A percentile compares a stretch with the other conserved stretches of the same genome.
These are phyloP conservation scores for Orchestes rusci DNA, from an alignment of 2,888 invertebrate genomes.

Conservation along the genomic window DNA sequence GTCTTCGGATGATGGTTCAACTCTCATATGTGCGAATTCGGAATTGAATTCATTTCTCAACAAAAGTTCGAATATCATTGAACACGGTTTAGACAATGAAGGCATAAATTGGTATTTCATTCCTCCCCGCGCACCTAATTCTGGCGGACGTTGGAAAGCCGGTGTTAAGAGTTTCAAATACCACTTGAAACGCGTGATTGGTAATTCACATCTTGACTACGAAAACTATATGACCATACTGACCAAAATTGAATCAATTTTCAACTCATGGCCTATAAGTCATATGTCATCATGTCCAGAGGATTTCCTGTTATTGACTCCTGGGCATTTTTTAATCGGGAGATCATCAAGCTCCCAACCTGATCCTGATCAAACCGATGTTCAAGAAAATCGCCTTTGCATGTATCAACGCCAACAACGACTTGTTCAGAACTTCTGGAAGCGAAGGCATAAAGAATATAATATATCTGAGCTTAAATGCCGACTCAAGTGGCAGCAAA, in stretches of 20 bases:
- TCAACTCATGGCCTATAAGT: not conserved
- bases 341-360: not conserved
- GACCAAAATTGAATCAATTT: not conserved
- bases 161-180: no score
- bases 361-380: not conserved
- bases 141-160: not conserved
- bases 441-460: no score
- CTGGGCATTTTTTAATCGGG: not conserved
- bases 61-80: no score
- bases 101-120: no score
- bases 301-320: not conserved
- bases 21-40: not conserved
- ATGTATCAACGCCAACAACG: no score
- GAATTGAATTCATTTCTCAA: not conserved
- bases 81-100: no score
- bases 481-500: no score
- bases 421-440: no score
- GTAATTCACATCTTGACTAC: not conserved
- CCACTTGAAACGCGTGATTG: not conserved
- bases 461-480: no score
- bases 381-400: not conserved
- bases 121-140: no score
- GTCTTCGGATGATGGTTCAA: constrained; percentile 1
- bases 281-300: not conserved
- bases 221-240: not conserved